These are phyloP conservation scores for Cheirogaleus major DNA, from an alignment of 2,797 vertebrate species.

Conservation along the genomic window DNA sequence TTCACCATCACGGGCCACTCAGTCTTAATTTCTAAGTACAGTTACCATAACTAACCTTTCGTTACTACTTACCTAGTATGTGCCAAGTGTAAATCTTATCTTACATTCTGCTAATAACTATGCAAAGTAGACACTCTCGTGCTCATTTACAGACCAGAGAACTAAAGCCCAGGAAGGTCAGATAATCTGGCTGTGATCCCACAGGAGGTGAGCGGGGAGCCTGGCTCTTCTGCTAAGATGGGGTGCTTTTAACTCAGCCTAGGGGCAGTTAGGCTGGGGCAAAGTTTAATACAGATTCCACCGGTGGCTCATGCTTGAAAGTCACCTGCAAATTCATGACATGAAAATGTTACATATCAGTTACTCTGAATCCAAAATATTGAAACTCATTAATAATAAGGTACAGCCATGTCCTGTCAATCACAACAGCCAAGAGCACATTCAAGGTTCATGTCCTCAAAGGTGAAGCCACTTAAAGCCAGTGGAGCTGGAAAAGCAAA, in stretches of 20 bases:
- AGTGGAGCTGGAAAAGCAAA: not conserved
- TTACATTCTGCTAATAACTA: not conserved
- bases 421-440: not conserved
- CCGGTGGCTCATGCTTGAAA: not conserved
- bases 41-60: not conserved
- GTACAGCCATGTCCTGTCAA: not conserved
- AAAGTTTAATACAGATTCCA: not conserved
- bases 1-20: not conserved
- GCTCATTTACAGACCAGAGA: not conserved
- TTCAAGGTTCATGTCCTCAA: not conserved
- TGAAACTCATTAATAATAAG: not conserved
- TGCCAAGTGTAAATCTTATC: not conserved
- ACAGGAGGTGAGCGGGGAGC: not conserved
- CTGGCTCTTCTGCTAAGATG: not conserved
- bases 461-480: not conserved
- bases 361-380: not conserved
- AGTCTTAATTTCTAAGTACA: not conserved
- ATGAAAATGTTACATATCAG: not conserved
- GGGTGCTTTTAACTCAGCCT: not conserved
- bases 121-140: not conserved
- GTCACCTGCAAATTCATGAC: not conserved
- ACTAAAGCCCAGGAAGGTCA: not conserved
- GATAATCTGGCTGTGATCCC: not conserved
- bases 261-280: not conserved
- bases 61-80: not conserved